Base-by-base conservation (phyloP, 92 coral and sea anemone species). In the Bergia sp. region DNA sequence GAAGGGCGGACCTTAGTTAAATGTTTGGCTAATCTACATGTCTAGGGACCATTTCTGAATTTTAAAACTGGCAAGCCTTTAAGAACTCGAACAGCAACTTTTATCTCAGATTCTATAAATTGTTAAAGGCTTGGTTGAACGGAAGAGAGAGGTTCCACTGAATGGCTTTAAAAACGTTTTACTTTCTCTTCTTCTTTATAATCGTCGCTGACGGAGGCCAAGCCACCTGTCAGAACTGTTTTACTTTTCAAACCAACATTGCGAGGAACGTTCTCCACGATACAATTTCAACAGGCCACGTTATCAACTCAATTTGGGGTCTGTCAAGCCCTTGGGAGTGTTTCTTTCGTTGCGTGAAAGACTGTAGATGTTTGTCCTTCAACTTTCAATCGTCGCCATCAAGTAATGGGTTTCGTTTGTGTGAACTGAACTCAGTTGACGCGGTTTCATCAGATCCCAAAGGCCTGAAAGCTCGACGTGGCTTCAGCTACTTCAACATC, bases 361-460 rank as follows among this genome's bases (percentile, higher is more conserved):
- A 72, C 76, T 72, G 76, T 4, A 72, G 76, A 38, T 72, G 76
- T 72, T 38, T 29, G 76, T 72, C 76, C 76, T 72, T 72, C 41
- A 72, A 72, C 76, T 72, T 72, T 37, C 76, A 72, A 37, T 37
- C 38, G 15, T 72, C 18, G 41, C 76, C 76, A 37, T 72, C 76
- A 29, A 72, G 42, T 13, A 37, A 18, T 72, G 76, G 76, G 5
- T 10, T 18, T 36, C 76, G 13, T 8, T 6, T 72, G 76, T 72
- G 76, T 72, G 39, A 72, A 42, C 76, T 72, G 18, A 72, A 72
- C 42, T 72, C 76, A 18, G 41, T 72, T 72, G 76, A 72, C 4
- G 76, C 39, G 16, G 15, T 37, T 10, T n/a, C n/a, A 37, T 3
- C 20, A 72, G 41, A 72, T 8, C 76, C 41, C 4, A 37, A 72